Evolutionary conservation across 1,140 invertebrate species (phyloP), one percentile per base, ranked within the genome.

Genomic region (Hestina assimilis): DNA sequence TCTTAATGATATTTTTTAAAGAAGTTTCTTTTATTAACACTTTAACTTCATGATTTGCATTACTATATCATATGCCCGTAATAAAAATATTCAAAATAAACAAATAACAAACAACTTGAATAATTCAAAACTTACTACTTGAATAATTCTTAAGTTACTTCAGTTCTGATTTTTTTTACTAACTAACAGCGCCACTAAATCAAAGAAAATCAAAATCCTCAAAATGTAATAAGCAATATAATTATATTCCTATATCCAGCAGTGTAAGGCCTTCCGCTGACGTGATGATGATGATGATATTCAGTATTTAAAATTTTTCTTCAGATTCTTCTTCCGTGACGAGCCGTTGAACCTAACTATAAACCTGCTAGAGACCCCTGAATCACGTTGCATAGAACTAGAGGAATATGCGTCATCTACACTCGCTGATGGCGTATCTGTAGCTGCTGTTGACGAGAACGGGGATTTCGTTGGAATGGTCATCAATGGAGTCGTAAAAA

Each of bases 261-360:
- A n/a, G n/a, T n/a, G n/a, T n/a, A n/a, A n/a, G n/a, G n/a, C n/a
- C n/a, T n/a, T n/a, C n/a, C n/a, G n/a, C n/a, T n/a, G n/a, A n/a
- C n/a, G n/a, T n/a, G n/a, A n/a, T n/a, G n/a, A n/a, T n/a, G n/a
- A n/a, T n/a, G n/a, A n/a, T n/a, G n/a, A n/a, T n/a, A n/a, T n/a
- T n/a, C n/a, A n/a, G n/a, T n/a, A 23, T 3, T 21, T 9, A 0
- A 8, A n/a, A 28, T 38, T 20, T 20, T 21, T 33, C 9, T 7
- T 7, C 91, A 87, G 83, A 33, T 87, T 77, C 71, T 94, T 94
- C 89, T 94, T 94, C 86, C 89, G 89, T 9, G 93, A 94, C 52
- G 93, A 94, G 65, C 93, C 93, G 0, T 79, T 94, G n/a, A 94
- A 94, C 74, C 75, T 91, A 3, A 88, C 80, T 26, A 89, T 94